Conservation (phyloP, 1,140 invertebrate genomes). For the Bombus ignitus region DNA sequence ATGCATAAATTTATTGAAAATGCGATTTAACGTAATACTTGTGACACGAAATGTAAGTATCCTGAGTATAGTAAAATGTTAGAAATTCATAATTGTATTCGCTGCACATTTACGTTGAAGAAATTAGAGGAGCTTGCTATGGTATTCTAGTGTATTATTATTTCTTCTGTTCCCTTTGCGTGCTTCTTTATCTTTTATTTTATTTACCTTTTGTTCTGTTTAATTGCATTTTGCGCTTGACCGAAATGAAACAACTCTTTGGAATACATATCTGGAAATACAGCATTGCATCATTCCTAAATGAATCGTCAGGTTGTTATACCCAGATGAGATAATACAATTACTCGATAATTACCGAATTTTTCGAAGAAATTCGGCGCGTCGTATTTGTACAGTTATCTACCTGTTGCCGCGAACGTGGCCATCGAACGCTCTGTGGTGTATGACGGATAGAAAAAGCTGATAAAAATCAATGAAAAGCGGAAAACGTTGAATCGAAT, state of each 20-base stretch:
- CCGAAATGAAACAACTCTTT: background rate
- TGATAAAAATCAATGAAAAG: background rate
- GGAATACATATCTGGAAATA: background rate
- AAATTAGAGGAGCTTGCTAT: background rate
- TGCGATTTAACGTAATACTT: background rate
- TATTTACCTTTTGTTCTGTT: background rate
- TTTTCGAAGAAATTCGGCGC: background rate
- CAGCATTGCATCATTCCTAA: background rate
- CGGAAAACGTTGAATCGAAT: background rate
- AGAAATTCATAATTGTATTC: background rate
- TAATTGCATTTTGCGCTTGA: background rate
- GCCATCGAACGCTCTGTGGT: background rate
- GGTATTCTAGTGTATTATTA: no score
- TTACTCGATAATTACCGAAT: background rate
- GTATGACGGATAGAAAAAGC: no score
- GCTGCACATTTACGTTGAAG: background rate
- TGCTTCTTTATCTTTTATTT: no score
- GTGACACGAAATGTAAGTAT: no score
- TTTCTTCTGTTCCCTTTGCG: no score
- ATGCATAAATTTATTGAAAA: background rate
- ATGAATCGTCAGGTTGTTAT: background rate
- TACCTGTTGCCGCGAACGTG: slow-evolving; percentile 18
- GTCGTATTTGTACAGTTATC: background rate
- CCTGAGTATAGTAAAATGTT: no score
- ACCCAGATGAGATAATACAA: background rate